phyloP scores from a whole-genome alignment of 2,113 vertebrate genomes.

The Chloroceryle aenea region DNA sequence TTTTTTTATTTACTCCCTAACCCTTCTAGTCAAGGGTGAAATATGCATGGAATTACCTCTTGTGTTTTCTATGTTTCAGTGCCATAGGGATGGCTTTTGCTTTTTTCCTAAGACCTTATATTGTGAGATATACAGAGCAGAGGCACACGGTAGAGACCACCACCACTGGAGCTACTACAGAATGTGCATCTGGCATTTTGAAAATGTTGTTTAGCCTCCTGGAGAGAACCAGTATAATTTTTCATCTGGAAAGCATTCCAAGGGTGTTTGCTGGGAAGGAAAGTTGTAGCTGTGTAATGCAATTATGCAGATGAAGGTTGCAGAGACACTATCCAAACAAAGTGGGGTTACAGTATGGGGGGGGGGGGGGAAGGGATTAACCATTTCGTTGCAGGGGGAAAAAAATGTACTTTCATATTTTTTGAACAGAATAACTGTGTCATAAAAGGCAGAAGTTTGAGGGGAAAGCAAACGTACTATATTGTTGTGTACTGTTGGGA shows the following conservation, averaged over 20 bases:
- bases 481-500: background rate
- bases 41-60: background rate
- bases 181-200: background rate
- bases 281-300: background rate
- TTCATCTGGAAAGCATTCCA: slow-evolving; percentile 55
- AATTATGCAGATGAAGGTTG: background rate
- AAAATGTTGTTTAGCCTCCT: background rate
- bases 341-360: background rate
- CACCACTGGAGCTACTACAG: background rate
- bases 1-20: background rate
- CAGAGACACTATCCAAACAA: background rate
- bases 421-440: background rate
- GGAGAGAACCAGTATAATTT: background rate
- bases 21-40: background rate
- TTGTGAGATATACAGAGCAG: background rate
- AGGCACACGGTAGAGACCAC: background rate
- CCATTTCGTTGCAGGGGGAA: background rate
- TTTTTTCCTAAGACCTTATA: background rate
- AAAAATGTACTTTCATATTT: background rate
- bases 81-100: background rate
- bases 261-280: background rate
- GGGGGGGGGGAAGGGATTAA: background rate
- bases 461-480: background rate
- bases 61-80: background rate
- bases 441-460: background rate